Conservation (phyloP, 2,113 vertebrate species). For the Crotophaga sulcirostris region DNA sequence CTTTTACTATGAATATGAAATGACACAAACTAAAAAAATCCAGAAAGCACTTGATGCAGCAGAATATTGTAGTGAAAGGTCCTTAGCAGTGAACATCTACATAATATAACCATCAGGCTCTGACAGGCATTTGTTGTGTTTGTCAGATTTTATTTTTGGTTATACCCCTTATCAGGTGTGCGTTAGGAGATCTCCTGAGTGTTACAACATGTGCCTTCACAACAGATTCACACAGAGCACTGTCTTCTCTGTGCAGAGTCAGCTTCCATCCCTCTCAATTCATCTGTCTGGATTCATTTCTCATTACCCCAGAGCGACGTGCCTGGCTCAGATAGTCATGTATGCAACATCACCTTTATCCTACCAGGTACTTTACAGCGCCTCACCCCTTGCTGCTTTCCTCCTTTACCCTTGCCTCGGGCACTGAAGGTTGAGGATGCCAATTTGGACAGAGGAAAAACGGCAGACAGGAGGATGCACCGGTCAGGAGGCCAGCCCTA, state of each 20-base stretch:
- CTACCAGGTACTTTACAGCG: rapidly evolving
- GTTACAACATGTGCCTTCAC: not conserved
- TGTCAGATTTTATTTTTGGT: not conserved
- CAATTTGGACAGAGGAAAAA: not conserved
- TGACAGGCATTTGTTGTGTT: not conserved
- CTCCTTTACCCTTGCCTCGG: not conserved
- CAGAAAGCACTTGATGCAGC: not conserved
- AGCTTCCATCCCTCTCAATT: not conserved
- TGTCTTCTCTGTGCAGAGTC: not conserved
- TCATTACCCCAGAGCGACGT: rapidly evolving
- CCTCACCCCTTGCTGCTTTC: not conserved
- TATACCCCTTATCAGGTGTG: not conserved
- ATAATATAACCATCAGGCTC: not conserved
- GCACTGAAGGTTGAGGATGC: not conserved
- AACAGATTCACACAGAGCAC: not conserved
- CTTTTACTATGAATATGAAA: not conserved
- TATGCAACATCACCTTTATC: not conserved
- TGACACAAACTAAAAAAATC: not conserved
- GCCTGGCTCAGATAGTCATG: not conserved
- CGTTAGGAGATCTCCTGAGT: not conserved
- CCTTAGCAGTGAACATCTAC: not conserved
- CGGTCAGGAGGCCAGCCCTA: not conserved
- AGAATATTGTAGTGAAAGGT: not conserved
- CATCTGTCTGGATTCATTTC: not conserved
- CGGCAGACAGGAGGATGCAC: not conserved